Evolutionary conservation across 1,140 invertebrate genomes (phyloP).

Genomic region (Dreissena rostriformis): DNA sequence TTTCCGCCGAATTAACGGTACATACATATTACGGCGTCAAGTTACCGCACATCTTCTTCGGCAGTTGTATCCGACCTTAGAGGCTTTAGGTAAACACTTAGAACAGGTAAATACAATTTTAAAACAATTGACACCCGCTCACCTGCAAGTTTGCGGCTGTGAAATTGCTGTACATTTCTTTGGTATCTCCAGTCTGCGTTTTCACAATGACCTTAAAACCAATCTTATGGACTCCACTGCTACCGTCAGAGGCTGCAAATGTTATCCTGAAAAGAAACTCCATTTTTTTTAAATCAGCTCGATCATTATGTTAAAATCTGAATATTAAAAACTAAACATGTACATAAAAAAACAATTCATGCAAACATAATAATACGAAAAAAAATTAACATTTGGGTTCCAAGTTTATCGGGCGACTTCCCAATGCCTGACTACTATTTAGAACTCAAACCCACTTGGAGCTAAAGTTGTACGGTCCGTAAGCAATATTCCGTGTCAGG

Average conservation of each 20-base stretch:
- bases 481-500: neutral
- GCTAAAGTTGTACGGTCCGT: conserved; percentile 15
- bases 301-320: neutral
- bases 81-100: neutral
- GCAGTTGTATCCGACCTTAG: neutral
- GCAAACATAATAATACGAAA: neutral
- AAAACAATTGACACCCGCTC: neutral
- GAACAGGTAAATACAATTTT: neutral
- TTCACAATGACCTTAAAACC: conserved; percentile 13
- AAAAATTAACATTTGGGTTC: neutral
- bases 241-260: conserved; percentile 16
- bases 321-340: neutral
- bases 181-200: neutral
- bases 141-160: neutral
- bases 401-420: neutral
- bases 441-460: neutral
- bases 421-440: neutral
- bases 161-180: conserved; percentile 15
- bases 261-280: neutral
- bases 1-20: neutral
- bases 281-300: neutral
- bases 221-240: conserved; percentile 38
- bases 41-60: neutral
- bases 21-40: neutral
- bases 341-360: neutral